Evolutionary conservation across 2,113 vertebrate species (phyloP).

Genomic region (Trichechus manatus): DNA sequence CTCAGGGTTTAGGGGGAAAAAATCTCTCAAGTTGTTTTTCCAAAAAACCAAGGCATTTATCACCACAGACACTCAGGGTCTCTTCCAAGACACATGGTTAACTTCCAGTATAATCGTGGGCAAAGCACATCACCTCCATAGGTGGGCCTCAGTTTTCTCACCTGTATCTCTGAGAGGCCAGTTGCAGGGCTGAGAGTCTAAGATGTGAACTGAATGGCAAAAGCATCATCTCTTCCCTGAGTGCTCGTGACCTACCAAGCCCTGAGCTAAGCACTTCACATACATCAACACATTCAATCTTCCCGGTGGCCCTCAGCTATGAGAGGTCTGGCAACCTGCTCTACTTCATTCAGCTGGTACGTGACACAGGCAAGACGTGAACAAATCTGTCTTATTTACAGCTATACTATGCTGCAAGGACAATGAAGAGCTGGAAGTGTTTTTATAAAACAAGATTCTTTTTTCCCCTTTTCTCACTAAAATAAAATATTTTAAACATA

Average conservation of each 20-base stretch:
- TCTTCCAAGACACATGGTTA: neutral
- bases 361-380: neutral
- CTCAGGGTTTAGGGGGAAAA: no score
- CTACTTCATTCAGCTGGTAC: neutral
- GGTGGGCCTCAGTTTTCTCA: neutral
- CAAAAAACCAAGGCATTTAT: neutral
- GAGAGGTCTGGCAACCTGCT: neutral
- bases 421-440: neutral
- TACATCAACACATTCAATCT: neutral
- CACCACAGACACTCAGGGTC: neutral
- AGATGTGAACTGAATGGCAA: neutral
- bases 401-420: neutral
- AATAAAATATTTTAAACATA: neutral
- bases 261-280: neutral
- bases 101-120: neutral
- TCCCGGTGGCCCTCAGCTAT: neutral
- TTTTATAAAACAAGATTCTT: neutral
- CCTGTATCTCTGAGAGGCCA: neutral
- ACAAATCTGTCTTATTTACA: neutral
- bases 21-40: neutral
- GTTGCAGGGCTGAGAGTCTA: neutral
- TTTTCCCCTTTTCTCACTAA: neutral
- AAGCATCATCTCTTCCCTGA: rapidly evolving
- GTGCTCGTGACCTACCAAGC: neutral
- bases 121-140: neutral